Percentiles rank a stretch among this genome's conserved stretches.
Evolutionary conservation across 1,140 invertebrate genomes (phyloP).

Genomic region (Aphaenogaster ashmeadi): DNA sequence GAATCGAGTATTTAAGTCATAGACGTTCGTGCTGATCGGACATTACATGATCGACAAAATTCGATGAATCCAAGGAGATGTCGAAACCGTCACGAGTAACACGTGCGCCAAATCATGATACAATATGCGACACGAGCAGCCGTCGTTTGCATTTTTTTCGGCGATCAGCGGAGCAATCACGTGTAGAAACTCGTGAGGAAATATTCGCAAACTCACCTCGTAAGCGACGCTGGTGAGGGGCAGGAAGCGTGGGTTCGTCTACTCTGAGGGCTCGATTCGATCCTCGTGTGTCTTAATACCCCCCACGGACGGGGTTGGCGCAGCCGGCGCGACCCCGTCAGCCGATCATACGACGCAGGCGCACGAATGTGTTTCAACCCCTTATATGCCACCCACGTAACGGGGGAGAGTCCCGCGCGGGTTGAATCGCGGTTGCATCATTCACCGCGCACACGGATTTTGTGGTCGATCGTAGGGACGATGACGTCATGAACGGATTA

Average conservation of each 20-base stretch:
- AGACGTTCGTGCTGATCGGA: neutral
- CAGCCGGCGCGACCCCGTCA: slow-evolving; percentile 21
- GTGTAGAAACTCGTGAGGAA: neutral
- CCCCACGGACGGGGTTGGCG: slow-evolving; percentile 31
- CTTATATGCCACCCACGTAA: neutral
- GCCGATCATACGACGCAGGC: slow-evolving; percentile 59
- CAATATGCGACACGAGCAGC: neutral
- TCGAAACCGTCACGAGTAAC: neutral
- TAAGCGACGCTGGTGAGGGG: slow-evolving; percentile 43
- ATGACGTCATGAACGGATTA: slow-evolving; percentile 15
- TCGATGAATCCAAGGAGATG: neutral
- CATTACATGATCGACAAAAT: neutral
- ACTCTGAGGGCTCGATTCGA: slow-evolving; percentile 71
- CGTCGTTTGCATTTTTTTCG: neutral
- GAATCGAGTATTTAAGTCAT: neutral
- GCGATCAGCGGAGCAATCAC: neutral
- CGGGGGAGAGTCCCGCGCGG: neutral
- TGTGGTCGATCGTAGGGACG: neutral
- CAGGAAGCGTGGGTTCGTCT: slow-evolving; percentile 65
- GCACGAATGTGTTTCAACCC: slow-evolving; percentile 47
- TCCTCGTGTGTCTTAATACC: slow-evolving; percentile 67
- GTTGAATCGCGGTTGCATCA: slow-evolving; percentile 45
- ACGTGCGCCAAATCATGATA: neutral
- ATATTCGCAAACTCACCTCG: slow-evolving; percentile 35
- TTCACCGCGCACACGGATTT: slow-evolving; percentile 22